Conservation (phyloP, 2,113 vertebrate genomes). For the Taxidea taxus region DNA sequence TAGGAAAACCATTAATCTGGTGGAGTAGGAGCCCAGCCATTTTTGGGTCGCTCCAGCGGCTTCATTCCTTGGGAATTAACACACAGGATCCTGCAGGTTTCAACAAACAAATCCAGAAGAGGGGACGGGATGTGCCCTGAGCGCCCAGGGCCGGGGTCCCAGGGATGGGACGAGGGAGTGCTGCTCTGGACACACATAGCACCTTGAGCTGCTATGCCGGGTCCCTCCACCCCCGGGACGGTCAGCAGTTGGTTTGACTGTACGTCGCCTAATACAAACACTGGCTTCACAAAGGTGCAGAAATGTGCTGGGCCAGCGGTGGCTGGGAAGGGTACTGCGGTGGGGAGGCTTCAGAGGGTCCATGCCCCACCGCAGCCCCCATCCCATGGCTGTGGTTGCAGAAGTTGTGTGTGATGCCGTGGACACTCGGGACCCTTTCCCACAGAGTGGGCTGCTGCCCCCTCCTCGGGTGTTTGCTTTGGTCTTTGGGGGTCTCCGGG, state of each 20-base stretch:
- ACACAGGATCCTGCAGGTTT: background rate
- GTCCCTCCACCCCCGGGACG: fast-evolving
- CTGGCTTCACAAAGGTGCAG: background rate
- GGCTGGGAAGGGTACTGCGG: fast-evolving
- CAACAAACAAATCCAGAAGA: background rate
- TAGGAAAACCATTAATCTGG: background rate
- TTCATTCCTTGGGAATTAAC: background rate
- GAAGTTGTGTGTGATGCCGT: background rate
- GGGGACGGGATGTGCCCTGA: fast-evolving
- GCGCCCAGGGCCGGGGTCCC: fast-evolving
- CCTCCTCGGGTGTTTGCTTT: background rate
- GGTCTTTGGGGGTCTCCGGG: background rate
- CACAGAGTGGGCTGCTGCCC: fast-evolving
- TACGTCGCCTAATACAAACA: fast-evolving
- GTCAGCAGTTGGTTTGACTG: fast-evolving
- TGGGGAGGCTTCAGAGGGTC: background rate
- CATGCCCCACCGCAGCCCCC: too few relatives aligned
- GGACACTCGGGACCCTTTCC: background rate
- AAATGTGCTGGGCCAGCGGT: fast-evolving
- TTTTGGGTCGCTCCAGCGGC: background rate
- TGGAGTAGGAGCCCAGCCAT: background rate
- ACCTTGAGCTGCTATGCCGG: fast-evolving
- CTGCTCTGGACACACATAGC: fast-evolving
- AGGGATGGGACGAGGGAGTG: fast-evolving
- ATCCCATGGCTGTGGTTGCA: fast-evolving